phyloP scores from a whole-genome alignment of 1,140 invertebrate genomes.

The Zaprionus kolodkinae region DNA sequence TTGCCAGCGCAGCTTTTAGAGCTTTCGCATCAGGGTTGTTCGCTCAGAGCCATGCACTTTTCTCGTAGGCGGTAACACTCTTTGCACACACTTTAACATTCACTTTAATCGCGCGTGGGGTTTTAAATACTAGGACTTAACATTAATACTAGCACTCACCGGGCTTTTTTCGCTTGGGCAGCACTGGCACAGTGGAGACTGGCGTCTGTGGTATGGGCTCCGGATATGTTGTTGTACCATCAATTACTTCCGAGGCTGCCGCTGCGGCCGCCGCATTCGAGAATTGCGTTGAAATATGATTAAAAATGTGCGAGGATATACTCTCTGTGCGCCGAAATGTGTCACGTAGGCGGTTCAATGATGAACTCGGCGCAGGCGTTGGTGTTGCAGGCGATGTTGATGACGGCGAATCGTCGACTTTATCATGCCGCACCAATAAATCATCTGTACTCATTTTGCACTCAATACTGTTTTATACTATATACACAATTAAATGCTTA shows the following conservation, averaged over 20 bases:
- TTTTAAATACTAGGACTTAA: background rate
- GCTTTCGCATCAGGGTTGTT: constrained; percentile 49
- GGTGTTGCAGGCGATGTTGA: constrained; percentile 47
- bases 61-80: background rate
- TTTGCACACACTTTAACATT: constrained; percentile 11
- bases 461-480: constrained; percentile 9
- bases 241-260: constrained; percentile 69
- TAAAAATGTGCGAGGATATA: constrained; percentile 73
- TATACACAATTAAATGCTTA: constrained; percentile 17
- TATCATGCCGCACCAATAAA: constrained; percentile 71
- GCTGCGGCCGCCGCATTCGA: constrained; percentile 75
- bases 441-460: constrained; percentile 69
- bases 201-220: constrained; percentile 39
- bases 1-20: constrained; percentile 43
- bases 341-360: constrained; percentile 75
- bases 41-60: background rate
- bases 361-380: constrained; percentile 60
- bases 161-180: constrained; percentile 62
- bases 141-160: constrained; percentile 59
- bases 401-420: constrained; percentile 69
- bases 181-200: constrained; percentile 15
- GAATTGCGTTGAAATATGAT: constrained; percentile 72
- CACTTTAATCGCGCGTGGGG: constrained; percentile 1
- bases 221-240: constrained; percentile 69
- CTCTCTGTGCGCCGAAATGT: constrained; percentile 79